Conservation (phyloP, 2,113 vertebrate genomes). For the Ornithorhynchus anatinus region DNA sequence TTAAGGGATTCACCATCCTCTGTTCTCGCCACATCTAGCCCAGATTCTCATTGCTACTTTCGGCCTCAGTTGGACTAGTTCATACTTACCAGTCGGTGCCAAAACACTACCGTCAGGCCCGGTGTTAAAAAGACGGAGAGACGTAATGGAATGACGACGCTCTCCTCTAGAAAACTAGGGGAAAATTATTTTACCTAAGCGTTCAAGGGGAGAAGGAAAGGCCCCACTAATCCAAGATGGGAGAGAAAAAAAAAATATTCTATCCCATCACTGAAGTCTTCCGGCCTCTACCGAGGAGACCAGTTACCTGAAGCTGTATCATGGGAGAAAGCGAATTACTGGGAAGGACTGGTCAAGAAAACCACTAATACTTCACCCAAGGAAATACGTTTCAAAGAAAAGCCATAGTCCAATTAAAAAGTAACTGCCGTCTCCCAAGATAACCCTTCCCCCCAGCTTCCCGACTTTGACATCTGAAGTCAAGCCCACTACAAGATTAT, state of each 20-base stretch:
- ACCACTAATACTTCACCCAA: neutral
- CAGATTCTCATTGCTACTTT: neutral
- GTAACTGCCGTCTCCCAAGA: no score
- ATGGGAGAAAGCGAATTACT: neutral
- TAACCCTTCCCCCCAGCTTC: no score
- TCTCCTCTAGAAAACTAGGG: slow-evolving; percentile 6
- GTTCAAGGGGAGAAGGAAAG: neutral
- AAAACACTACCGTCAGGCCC: fast-evolving
- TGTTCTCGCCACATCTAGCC: neutral
- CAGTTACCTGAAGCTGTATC: neutral
- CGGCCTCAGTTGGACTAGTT: neutral
- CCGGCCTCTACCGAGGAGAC: slow-evolving; percentile 6
- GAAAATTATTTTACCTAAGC: slow-evolving; percentile 1
- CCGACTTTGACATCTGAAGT: no score
- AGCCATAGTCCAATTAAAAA: no score
- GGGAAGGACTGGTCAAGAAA: no score
- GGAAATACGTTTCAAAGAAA: neutral
- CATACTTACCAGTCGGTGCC: neutral
- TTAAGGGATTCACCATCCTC: neutral
- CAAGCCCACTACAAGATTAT: no score
- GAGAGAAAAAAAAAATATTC: neutral
- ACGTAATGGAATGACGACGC: neutral
- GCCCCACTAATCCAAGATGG: neutral
- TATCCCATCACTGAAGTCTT: neutral
- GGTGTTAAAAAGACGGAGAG: neutral